A percentile compares a stretch with the other conserved stretches of the same genome.
Evolutionary conservation across 2,113 vertebrate genomes (phyloP).

Genomic region (Kobus ellipsiprymnus): DNA sequence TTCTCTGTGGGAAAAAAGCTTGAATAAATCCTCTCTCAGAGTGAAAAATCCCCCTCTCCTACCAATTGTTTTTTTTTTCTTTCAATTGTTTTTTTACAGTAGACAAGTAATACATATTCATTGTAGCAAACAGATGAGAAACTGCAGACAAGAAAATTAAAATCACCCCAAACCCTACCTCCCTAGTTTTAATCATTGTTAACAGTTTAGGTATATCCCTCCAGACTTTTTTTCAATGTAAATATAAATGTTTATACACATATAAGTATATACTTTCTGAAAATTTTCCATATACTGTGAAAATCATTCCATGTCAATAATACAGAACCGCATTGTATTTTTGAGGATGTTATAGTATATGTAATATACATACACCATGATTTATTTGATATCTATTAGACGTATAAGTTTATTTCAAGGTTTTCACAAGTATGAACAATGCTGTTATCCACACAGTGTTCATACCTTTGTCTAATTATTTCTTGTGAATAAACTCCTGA

Average conservation of each 20-base stretch:
- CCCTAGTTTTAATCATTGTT: conserved; percentile 5
- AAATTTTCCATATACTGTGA: neutral
- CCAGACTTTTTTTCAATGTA: neutral
- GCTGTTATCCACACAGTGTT: neutral
- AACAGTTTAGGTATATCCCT: neutral
- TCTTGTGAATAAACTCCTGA: conserved; percentile 20
- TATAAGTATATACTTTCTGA: neutral
- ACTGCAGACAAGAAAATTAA: conserved; percentile 24
- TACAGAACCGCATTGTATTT: neutral
- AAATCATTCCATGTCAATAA: conserved; percentile 4
- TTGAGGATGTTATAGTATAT: neutral
- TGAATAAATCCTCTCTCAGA: conserved; percentile 19
- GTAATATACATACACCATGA: neutral
- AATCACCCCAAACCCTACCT: neutral
- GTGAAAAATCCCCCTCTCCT: neutral
- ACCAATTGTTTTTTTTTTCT: neutral
- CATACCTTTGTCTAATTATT: neutral
- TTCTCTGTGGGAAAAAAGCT: conserved; percentile 2
- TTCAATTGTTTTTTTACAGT: conserved; percentile 9
- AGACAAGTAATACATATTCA: conserved; percentile 15
- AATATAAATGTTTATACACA: neutral
- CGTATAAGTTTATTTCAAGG: neutral
- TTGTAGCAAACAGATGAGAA: conserved; percentile 29
- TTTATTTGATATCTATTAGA: conserved; percentile 28
- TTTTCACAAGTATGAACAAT: conserved; percentile 6